These are phyloP conservation scores for Ptychoptera albimana DNA, from an alignment of 2,888 invertebrate species.

Conservation along the genomic window DNA sequence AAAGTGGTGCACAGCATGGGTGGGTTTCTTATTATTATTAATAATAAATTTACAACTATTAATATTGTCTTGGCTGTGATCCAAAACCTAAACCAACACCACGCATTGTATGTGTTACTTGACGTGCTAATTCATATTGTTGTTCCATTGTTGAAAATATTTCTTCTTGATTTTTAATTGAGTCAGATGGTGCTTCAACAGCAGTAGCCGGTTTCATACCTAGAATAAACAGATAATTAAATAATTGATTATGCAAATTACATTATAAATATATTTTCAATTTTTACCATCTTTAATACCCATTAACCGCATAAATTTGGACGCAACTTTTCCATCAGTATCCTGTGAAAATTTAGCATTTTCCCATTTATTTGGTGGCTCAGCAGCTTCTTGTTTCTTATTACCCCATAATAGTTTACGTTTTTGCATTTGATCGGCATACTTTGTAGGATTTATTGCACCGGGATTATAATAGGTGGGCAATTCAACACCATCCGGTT, in stretches of 20 bases:
- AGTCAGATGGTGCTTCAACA: slow-evolving; percentile 1
- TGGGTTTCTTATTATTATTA: too few species aligned
- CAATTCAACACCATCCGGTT: slow-evolving; percentile 16
- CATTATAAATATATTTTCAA: slow-evolving; percentile 3
- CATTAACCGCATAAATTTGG: slow-evolving; percentile 93
- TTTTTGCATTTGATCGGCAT: slow-evolving; percentile 81
- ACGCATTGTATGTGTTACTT: slow-evolving; percentile 90
- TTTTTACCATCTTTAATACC: slow-evolving; percentile 60
- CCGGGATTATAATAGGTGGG: slow-evolving; percentile 62
- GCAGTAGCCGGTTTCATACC: slow-evolving; percentile 7
- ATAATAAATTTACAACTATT: slow-evolving; percentile 1
- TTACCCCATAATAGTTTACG: slow-evolving; percentile 83
- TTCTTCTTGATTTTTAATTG: slow-evolving; percentile 42
- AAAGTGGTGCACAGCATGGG: too few species aligned
- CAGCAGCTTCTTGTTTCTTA: slow-evolving; percentile 41
- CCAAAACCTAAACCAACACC: slow-evolving; percentile 71
- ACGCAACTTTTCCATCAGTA: slow-evolving; percentile 78
- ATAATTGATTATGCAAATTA: not conserved
- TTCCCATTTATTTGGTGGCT: slow-evolving; percentile 49
- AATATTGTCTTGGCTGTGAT: slow-evolving; percentile 32
- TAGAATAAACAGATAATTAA: not conserved
- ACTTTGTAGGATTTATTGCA: slow-evolving; percentile 58
- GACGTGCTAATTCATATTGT: slow-evolving; percentile 90
- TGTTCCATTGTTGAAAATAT: slow-evolving; percentile 88
- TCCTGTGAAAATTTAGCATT: slow-evolving; percentile 80